phyloP scores from a whole-genome alignment of 2,888 invertebrate genomes.

The Bellardia bayeri region DNA sequence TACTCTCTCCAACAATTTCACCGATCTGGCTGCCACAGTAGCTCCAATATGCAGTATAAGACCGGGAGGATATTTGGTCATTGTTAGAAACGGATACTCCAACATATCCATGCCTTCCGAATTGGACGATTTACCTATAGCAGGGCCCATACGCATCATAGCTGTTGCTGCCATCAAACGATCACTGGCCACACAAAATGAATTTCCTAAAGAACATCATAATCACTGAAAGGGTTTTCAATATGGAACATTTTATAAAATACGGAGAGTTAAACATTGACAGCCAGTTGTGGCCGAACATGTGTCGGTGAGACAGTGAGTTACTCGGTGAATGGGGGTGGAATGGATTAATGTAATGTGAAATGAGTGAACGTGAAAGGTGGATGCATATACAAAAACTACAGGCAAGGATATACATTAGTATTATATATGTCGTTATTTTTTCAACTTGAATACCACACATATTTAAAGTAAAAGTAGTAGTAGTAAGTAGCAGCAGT shows the following conservation, averaged over 20 bases:
- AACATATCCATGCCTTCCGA: conserved; percentile 91
- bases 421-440: neutral
- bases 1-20: conserved; percentile 92
- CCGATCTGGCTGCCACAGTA: conserved; percentile 92
- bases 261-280: conserved; percentile 46
- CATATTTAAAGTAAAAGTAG: conserved; percentile 42
- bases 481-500: conserved; percentile 36
- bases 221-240: conserved; percentile 40
- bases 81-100: conserved; percentile 98
- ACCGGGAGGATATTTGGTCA: conserved; percentile 94
- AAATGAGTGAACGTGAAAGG: conserved; percentile 44
- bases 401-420: conserved; percentile 37
- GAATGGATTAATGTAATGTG: conserved; percentile 35
- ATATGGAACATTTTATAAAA: neutral
- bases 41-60: conserved; percentile 95
- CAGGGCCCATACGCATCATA: conserved; percentile 86
- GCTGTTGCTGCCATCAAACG: conserved; percentile 86
- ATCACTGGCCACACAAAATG: conserved; percentile 88
- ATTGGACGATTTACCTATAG: conserved; percentile 86
- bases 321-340: conserved; percentile 1
- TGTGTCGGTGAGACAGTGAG: conserved; percentile 25
- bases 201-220: conserved; percentile 87
- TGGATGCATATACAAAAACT: conserved; percentile 62
- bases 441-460: conserved; percentile 44
- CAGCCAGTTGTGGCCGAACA: conserved; percentile 18